Base-by-base conservation (phyloP, 1,140 invertebrate species). In the Arctopsyche grandis region DNA sequence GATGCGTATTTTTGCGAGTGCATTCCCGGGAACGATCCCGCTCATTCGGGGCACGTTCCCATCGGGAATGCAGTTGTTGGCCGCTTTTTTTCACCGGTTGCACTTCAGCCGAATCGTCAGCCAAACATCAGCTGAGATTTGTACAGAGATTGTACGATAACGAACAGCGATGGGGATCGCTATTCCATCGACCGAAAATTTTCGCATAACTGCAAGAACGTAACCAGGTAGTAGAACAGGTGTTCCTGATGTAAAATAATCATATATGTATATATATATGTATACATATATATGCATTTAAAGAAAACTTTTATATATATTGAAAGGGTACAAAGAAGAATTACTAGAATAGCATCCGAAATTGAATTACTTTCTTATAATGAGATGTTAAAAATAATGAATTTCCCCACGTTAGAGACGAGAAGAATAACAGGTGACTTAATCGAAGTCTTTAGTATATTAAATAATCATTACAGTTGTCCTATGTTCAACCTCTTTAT, bases 41-140 rank as follows among this genome's bases (percentile, higher is more conserved):
- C 24, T 66, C 24, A 66, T 66, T 66, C 63, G 63, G 26, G 63
- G 63, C 63, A 66, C 63, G 63, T 66, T 66, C 63, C 63, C 63
- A 22, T 9, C 0, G 63, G 22, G 63, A 66, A 66, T 66, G 63
- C 63, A 22, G 69, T 16, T 71, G 9, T 38, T n/a, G 29, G 16
- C 69, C 44, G 21, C 69, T 46, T 71, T 71, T 71, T 71, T 66
- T 26, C n/a, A n/a, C 14, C 21, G 7, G 14, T 60, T 22, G 58
- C 19, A 19, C 21, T 9, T 60, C 24, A 12, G 63, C 56, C 56
- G 56, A 60, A 60, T 60, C 56, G 56, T 60, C 56, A 60, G 16
- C 56, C n/a, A 38, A 21, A 26, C 24, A 26, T 66, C 63, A 29
- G 24, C 63, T 66, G 22, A 66, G 63, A 66, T 66, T 66, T 66